phyloP scores from a whole-genome alignment of 2,888 invertebrate genomes.

The Ornithoptera alexandrae region DNA sequence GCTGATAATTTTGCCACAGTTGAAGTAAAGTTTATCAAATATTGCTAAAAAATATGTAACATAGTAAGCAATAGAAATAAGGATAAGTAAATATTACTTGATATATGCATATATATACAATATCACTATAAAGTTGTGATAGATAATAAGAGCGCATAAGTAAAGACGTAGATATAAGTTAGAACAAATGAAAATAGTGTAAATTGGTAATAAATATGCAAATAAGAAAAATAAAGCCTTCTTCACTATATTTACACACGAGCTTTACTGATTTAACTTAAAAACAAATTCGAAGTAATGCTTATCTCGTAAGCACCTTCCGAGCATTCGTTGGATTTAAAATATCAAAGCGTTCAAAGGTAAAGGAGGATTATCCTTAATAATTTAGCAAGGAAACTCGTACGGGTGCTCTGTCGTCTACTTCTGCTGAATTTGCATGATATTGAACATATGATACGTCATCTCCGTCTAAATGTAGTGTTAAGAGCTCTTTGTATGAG shows the following conservation, averaged over 20 bases:
- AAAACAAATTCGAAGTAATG: conserved; percentile 42
- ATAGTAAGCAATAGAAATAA: no score
- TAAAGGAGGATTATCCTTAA: conserved; percentile 57
- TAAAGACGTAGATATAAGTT: no score
- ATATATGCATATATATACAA: no score
- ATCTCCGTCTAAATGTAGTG: conserved; percentile 17
- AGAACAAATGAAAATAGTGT: no score
- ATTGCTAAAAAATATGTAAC: no score
- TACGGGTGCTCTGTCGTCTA: conserved; percentile 39
- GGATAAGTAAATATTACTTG: no score
- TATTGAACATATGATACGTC: conserved; percentile 48
- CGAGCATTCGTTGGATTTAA: conserved; percentile 28
- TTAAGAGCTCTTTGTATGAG: conserved; percentile 26
- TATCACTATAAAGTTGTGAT: no score
- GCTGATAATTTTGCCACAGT: no score
- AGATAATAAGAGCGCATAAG: no score
- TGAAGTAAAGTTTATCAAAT: no score
- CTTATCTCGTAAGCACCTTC: conserved; percentile 20
- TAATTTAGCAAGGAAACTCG: conserved; percentile 49
- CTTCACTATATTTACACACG: not conserved
- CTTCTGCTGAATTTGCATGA: conserved; percentile 54
- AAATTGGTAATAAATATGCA: no score
- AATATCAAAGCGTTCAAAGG: conserved; percentile 39
- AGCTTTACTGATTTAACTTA: conserved; percentile 10
- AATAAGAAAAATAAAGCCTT: not conserved